Evolutionary conservation across 2,888 invertebrate genomes (phyloP).

Genomic region (Drosophila ezoana): DNA sequence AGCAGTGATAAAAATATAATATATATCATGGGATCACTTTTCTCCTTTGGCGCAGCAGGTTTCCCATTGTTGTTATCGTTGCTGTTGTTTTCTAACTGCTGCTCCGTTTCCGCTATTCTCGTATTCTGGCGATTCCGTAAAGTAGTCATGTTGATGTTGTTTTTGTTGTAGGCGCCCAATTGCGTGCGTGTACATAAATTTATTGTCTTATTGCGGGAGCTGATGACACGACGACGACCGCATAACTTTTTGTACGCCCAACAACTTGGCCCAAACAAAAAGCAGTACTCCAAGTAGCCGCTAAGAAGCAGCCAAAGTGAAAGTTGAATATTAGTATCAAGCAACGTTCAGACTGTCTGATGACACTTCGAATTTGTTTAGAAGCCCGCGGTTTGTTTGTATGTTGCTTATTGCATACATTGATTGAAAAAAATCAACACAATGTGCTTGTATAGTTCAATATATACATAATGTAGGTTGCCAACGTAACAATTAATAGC

Average conservation of each 20-base stretch:
- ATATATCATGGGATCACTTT: slow-evolving; percentile 86
- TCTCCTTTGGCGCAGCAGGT: slow-evolving; percentile 31
- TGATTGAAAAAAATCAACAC: too few relatives aligned
- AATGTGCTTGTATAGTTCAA: too few relatives aligned
- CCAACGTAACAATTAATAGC: too few relatives aligned
- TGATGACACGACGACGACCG: slow-evolving; percentile 15
- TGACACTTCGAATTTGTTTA: neutral
- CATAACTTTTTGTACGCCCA: slow-evolving; percentile 38
- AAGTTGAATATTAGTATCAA: slow-evolving; percentile 52
- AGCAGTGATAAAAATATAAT: slow-evolving; percentile 94
- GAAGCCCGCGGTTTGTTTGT: neutral
- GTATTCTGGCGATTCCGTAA: slow-evolving; percentile 44
- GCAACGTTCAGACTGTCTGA: slow-evolving; percentile 45
- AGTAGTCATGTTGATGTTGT: slow-evolving; percentile 44
- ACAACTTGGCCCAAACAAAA: slow-evolving; percentile 55
- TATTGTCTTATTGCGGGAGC: slow-evolving; percentile 23
- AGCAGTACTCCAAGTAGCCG: slow-evolving; percentile 52
- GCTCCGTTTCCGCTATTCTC: slow-evolving; percentile 21
- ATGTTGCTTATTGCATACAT: neutral
- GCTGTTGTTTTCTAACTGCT: slow-evolving; percentile 15
- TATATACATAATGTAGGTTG: too few relatives aligned
- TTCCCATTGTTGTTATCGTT: slow-evolving; percentile 43
- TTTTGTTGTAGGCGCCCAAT: slow-evolving; percentile 33
- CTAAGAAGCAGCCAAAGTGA: slow-evolving; percentile 54
- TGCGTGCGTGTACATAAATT: slow-evolving; percentile 66